Conservation (phyloP, 1,140 invertebrate genomes). For the Drosophila ananassae region DNA sequence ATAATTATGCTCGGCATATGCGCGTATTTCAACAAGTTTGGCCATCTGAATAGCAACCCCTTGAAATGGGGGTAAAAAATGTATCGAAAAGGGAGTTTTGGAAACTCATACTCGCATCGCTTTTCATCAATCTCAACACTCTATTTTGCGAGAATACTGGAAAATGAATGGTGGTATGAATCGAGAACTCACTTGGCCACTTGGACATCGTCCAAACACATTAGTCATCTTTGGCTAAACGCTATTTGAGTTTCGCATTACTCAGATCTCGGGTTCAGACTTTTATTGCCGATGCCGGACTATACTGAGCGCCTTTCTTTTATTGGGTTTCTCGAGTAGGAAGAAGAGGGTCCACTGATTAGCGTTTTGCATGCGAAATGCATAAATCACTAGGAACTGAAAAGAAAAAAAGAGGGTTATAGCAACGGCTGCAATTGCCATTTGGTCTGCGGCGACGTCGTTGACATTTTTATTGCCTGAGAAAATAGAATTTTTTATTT, state of each 20-base stretch:
- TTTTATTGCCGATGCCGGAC: constrained; percentile 16
- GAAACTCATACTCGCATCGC: background rate
- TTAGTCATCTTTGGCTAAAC: constrained; percentile 82
- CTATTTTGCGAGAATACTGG: constrained; percentile 48
- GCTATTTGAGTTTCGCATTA: constrained; percentile 69
- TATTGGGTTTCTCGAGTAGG: constrained; percentile 45
- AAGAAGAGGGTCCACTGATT: constrained; percentile 59
- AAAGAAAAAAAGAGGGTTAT: constrained; percentile 19
- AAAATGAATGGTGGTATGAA: background rate
- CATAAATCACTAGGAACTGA: constrained; percentile 63
- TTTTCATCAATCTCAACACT: constrained; percentile 58
- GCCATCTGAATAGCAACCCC: constrained; percentile 35
- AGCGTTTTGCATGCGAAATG: constrained; percentile 79
- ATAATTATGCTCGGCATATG: constrained; percentile 75
- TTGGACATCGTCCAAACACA: constrained; percentile 61
- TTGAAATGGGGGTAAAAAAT: constrained; percentile 69
- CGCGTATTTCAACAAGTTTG: constrained; percentile 68
- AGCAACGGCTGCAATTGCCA: constrained; percentile 62
- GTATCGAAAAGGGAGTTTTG: constrained; percentile 12
- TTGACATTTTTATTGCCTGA: constrained; percentile 82
- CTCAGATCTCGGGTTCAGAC: constrained; percentile 12
- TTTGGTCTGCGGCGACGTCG: constrained; percentile 61
- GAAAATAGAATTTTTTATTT: constrained; percentile 78
- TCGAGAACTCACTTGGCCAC: constrained; percentile 58
- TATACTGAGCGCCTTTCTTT: constrained; percentile 39